phyloP scores from a whole-genome alignment of 2,113 vertebrate genomes.

The Perognathus longimembris region DNA sequence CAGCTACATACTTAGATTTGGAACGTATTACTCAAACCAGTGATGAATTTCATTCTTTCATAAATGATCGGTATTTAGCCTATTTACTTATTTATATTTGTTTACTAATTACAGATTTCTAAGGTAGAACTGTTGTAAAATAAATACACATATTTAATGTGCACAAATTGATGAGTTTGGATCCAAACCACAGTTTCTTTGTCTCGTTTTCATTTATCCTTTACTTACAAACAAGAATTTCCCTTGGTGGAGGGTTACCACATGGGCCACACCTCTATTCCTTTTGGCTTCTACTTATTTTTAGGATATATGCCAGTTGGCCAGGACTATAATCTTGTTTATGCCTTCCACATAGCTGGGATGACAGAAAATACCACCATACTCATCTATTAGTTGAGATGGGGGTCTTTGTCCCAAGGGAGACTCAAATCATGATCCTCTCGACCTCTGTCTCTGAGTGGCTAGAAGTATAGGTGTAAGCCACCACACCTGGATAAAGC shows the following conservation, averaged over 20 bases:
- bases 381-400: no score
- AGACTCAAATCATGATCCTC: no score
- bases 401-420: no score
- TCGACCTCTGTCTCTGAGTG: no score
- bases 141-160: conserved; percentile 1
- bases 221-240: conserved; percentile 22
- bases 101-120: not conserved
- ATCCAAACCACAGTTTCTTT: conserved; percentile 44
- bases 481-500: not conserved
- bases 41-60: not conserved
- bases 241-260: not conserved
- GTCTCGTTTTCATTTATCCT: not conserved
- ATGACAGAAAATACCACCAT: no score
- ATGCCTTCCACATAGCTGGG: no score
- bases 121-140: not conserved
- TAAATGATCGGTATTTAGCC: not conserved
- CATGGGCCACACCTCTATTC: no score
- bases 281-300: no score
- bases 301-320: no score
- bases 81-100: not conserved
- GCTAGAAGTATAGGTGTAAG: no score
- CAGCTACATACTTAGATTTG: not conserved
- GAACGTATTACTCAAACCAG: not conserved
- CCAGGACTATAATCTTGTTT: no score
- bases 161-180: not conserved